Conservation (phyloP, 1,140 invertebrate genomes). For the Ruditapes philippinarum region DNA sequence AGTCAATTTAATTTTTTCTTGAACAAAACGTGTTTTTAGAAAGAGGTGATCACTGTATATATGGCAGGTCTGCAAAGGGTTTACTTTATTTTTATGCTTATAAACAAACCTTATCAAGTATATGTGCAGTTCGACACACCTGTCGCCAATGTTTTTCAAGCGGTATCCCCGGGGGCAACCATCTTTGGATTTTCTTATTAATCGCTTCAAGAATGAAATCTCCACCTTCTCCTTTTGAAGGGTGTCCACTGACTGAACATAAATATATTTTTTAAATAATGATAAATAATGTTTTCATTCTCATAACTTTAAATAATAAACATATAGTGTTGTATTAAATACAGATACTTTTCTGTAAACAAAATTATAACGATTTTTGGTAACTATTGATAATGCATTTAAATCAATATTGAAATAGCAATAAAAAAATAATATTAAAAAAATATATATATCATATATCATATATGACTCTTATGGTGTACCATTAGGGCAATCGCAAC, state of each 20-base stretch:
- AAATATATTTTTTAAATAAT: neutral
- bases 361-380: too few relatives aligned
- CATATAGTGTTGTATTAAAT: too few relatives aligned
- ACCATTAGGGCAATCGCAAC: too few relatives aligned
- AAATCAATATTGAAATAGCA: too few relatives aligned
- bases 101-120: neutral
- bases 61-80: neutral
- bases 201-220: neutral
- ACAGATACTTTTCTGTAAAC: too few relatives aligned
- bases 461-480: too few relatives aligned
- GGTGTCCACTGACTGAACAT: neutral
- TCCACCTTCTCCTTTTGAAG: neutral
- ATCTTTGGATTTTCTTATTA: neutral
- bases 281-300: too few relatives aligned
- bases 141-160: neutral
- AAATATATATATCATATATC: too few relatives aligned
- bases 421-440: too few relatives aligned
- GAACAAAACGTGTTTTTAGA: neutral
- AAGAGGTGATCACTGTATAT: neutral
- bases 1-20: too few relatives aligned
- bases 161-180: neutral
- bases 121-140: neutral
- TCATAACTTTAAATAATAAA: too few relatives aligned
- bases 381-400: too few relatives aligned
- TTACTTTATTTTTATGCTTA: neutral